Conservation (phyloP, 2,113 vertebrate species). For the Phasianus colchicus region DNA sequence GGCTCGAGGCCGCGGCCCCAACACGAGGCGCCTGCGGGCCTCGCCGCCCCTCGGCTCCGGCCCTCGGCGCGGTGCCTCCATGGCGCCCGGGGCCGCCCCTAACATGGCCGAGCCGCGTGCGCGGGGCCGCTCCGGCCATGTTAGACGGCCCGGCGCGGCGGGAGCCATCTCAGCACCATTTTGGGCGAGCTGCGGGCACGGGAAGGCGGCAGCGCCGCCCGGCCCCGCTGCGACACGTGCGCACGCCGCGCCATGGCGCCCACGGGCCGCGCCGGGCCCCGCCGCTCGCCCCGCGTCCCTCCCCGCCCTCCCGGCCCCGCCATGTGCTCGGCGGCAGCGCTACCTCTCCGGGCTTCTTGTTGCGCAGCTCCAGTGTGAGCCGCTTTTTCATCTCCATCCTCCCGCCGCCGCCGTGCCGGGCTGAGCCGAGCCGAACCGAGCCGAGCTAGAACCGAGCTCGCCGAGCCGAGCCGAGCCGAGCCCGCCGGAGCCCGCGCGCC, state of each 20-base stretch:
- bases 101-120: neutral
- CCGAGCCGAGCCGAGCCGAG: neutral
- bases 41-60: neutral
- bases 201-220: neutral
- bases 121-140: neutral
- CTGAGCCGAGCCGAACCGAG: neutral
- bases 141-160: neutral
- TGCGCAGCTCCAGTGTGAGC: slow-evolving; percentile 74
- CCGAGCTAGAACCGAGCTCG: no score
- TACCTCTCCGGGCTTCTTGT: slow-evolving; percentile 77
- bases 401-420: neutral
- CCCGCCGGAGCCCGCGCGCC: neutral
- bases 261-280: neutral
- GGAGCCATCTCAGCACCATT: neutral
- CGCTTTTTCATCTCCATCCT: slow-evolving; percentile 78
- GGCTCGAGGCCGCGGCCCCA: no score
- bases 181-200: neutral
- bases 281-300: neutral
- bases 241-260: neutral
- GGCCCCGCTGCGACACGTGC: no score
- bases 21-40: neutral
- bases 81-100: neutral
- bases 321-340: neutral
- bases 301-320: neutral
- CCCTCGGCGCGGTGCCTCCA: neutral